These are phyloP conservation scores for Epiblema foenella DNA, from an alignment of 2,888 invertebrate genomes.

Conservation along the genomic window DNA sequence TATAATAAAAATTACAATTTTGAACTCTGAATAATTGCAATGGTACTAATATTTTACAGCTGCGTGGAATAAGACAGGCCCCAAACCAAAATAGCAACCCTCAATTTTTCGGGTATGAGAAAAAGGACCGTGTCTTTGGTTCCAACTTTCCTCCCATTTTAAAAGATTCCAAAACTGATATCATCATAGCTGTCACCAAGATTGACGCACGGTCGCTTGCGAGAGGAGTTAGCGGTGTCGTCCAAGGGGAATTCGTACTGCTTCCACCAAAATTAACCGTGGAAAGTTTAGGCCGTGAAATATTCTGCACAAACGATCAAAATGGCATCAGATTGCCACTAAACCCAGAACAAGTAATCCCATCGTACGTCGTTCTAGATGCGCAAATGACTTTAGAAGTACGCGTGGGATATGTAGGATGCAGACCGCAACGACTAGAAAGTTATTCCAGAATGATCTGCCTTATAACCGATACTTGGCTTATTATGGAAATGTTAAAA, in stretches of 20 bases:
- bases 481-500: constrained; percentile 55
- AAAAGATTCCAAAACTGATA: constrained; percentile 55
- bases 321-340: constrained; percentile 61
- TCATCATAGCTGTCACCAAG: constrained; percentile 68
- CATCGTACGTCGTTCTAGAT: constrained; percentile 60
- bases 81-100: constrained; percentile 44
- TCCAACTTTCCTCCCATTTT: constrained; percentile 47
- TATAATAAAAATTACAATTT: too few species aligned
- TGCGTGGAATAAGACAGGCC: constrained; percentile 61
- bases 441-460: constrained; percentile 68
- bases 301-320: constrained; percentile 72
- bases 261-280: constrained; percentile 60
- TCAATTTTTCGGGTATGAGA: constrained; percentile 65
- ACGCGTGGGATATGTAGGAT: constrained; percentile 73
- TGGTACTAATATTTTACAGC: constrained; percentile 54
- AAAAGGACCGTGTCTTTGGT: constrained; percentile 60
- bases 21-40: too few species aligned
- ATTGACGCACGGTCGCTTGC: constrained; percentile 65
- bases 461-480: constrained; percentile 54
- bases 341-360: constrained; percentile 57
- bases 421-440: constrained; percentile 55
- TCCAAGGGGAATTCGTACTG: constrained; percentile 69
- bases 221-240: constrained; percentile 59
- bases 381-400: constrained; percentile 74
- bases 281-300: constrained; percentile 55